Evolutionary conservation across 2,113 vertebrate genomes (phyloP), one percentile per base, ranked within the genome.

Genomic region (human (Homo sapiens)): DNA sequence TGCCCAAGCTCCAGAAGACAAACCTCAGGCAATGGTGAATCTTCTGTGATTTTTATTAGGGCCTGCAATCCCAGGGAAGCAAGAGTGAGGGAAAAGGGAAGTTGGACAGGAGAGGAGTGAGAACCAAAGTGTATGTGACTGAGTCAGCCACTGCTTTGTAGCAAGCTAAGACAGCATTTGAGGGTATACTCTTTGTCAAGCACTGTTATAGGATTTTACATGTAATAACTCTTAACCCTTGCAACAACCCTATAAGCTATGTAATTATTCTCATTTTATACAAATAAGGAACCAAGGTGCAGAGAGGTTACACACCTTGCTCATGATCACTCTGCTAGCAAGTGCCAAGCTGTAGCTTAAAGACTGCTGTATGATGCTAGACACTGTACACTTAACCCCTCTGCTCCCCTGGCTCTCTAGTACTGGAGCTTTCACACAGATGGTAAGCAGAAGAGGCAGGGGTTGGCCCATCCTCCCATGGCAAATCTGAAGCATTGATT

Each of bases 331-430:
- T 48, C 40, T n/a, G 10, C 23, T 23, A 66, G 35, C 55, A 70
- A 82, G 35, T n/a, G 38, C 25, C 20, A 2, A 0, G 17, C 27
- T 38, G n/a, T 64, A 14, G 6, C 30, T 81, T 50, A 55, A 82
- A 94, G 57, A 8, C 13, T 22, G 20, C 8, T 9, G 0, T 45
- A 66, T 88, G n/a, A 14, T 13, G 40, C 18, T 6, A 25, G 20
- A 52, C 11, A 48, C 32, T 1, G 2, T 43, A 4, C 3, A 0
- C 11, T 12, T 35, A 89, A 11, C 5, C 6, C 17, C 27, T 43
- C 3, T 48, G 27, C 38, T n/a, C 45, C 27, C 8, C 55, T 11
- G 17, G 78, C 11, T 57, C 20, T 30, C 57, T 14, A 2, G 6
- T 40, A 25, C 48, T 12, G 14, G 3, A 9, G 4, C 7, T 35